Evolutionary conservation across 1,140 invertebrate species (phyloP).

Genomic region (Leptestheria dahalacensis): DNA sequence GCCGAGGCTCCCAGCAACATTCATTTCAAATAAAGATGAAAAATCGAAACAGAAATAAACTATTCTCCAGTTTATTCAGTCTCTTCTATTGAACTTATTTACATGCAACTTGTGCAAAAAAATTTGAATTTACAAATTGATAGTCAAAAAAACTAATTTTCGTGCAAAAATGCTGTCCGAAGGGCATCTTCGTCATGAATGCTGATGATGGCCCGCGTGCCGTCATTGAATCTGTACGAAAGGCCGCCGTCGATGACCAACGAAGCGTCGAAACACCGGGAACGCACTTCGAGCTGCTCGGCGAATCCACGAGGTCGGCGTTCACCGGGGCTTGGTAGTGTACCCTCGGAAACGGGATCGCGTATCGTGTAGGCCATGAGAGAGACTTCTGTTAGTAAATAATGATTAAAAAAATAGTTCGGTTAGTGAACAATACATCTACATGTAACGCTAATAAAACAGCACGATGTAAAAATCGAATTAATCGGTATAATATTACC

Average conservation of each 20-base stretch:
- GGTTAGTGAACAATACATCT: too few species aligned
- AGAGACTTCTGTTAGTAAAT: conserved; percentile 47
- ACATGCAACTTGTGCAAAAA: background rate
- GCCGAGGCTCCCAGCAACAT: background rate
- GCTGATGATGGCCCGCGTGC: conserved; percentile 68
- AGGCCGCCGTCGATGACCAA: conserved; percentile 93
- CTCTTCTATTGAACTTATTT: background rate
- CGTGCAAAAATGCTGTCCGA: conserved; percentile 52
- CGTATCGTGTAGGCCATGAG: conserved; percentile 77
- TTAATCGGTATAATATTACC: too few species aligned
- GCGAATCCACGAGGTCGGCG: conserved; percentile 50
- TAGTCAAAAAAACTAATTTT: conserved; percentile 9
- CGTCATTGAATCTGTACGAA: conserved; percentile 88
- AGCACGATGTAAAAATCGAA: too few species aligned
- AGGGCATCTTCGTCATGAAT: conserved; percentile 72
- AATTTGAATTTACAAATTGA: conserved; percentile 1
- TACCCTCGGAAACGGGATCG: conserved; percentile 69
- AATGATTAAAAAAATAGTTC: conserved; percentile 5
- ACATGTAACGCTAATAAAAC: too few species aligned
- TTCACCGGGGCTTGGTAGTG: conserved; percentile 50
- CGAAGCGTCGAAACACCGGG: conserved; percentile 83
- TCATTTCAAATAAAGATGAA: background rate
- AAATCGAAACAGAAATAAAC: background rate
- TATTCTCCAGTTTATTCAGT: background rate
- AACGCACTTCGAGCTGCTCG: conserved; percentile 55